Evolutionary conservation across 2,113 vertebrate species (phyloP).

Genomic region (Eubucco bourcierii): DNA sequence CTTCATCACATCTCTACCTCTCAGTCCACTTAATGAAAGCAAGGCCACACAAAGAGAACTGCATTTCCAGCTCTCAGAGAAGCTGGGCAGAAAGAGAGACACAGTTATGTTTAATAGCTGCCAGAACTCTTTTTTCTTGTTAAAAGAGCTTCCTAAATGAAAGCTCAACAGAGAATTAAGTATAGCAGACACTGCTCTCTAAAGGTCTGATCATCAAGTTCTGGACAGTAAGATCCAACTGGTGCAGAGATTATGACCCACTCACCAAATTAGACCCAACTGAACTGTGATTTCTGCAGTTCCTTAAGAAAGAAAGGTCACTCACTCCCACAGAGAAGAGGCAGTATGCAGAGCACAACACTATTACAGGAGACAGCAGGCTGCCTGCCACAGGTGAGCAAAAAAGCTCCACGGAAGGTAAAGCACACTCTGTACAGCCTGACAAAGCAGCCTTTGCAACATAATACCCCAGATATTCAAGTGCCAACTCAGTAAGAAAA

Average conservation of each 20-base stretch:
- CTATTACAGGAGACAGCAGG: background rate
- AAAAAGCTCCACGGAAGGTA: background rate
- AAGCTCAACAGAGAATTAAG: background rate
- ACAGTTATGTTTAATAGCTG: background rate
- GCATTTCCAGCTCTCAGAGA: background rate
- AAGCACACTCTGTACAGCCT: background rate
- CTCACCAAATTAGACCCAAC: background rate
- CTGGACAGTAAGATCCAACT: background rate
- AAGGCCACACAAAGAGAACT: background rate
- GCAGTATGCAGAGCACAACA: background rate
- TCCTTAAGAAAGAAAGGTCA: background rate
- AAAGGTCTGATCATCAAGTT: background rate
- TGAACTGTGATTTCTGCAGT: background rate
- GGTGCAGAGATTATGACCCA: background rate
- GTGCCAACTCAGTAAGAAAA: background rate
- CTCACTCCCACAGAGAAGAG: background rate
- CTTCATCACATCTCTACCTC: background rate
- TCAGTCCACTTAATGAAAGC: background rate
- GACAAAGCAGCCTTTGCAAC: background rate
- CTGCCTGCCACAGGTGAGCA: background rate
- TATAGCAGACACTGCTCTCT: background rate
- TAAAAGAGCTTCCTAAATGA: rapidly evolving
- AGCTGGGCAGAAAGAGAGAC: background rate
- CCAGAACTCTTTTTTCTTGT: background rate
- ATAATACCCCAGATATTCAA: background rate